Percentiles rank a stretch among this genome's conserved stretches.
These are phyloP conservation scores for Syrrhaptes paradoxus DNA, from an alignment of 2,113 vertebrate genomes.

Conservation along the genomic window DNA sequence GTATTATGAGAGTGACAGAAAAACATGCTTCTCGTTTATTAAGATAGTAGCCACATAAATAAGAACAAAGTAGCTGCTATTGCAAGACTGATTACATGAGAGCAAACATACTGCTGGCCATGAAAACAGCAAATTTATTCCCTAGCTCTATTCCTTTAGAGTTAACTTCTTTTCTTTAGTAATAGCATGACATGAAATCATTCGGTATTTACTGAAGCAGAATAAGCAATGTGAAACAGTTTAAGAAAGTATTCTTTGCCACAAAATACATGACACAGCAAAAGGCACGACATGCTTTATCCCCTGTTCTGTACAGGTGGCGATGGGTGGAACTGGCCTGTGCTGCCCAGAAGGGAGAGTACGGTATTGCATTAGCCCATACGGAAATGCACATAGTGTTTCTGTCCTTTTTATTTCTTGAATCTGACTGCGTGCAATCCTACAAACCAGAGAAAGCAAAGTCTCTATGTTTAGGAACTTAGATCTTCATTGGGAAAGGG, in stretches of 20 bases:
- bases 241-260: background rate
- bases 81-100: background rate
- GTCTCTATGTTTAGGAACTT: background rate
- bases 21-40: background rate
- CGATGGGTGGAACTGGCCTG: background rate
- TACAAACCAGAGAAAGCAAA: background rate
- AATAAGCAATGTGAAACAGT: background rate
- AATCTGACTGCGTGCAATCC: background rate
- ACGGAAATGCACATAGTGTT: background rate
- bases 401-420: background rate
- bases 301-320: background rate
- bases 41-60: background rate
- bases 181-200: fast-evolving
- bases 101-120: background rate
- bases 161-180: background rate
- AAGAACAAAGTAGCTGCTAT: background rate
- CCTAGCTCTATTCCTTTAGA: background rate
- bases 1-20: background rate
- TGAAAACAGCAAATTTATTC: background rate
- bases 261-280: background rate
- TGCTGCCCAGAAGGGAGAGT: background rate
- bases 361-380: background rate
- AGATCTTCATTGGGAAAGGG: background rate
- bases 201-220: background rate
- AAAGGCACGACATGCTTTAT: background rate